phyloP scores from a whole-genome alignment of 2,888 invertebrate species.

The Caenorhabditis macrosperma region DNA sequence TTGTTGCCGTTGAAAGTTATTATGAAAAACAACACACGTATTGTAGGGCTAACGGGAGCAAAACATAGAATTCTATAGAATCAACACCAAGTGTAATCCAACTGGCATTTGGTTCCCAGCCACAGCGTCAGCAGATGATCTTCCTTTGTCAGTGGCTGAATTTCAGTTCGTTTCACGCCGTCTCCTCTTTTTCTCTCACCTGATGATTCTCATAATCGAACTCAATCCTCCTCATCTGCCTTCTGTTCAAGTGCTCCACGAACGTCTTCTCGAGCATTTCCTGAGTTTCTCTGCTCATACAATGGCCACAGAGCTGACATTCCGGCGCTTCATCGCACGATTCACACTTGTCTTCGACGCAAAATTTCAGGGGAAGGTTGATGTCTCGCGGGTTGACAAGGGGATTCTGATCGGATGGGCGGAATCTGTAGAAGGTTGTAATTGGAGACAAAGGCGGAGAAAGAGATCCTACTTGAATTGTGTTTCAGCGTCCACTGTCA shows the following conservation, averaged over 20 bases:
- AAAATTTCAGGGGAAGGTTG: constrained; percentile 48
- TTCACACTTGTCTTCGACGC: constrained; percentile 45
- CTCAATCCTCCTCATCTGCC: constrained; percentile 86
- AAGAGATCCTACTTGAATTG: constrained; percentile 10
- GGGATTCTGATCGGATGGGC: constrained; percentile 46
- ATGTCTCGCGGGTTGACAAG: constrained; percentile 54
- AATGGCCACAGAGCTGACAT: constrained; percentile 89
- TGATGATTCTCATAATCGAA: constrained; percentile 57
- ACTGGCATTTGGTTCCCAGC: constrained; percentile 91
- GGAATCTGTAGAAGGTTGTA: too few species aligned
- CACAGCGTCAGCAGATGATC: constrained; percentile 89
- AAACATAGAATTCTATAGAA: not conserved
- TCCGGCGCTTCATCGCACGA: constrained; percentile 72
- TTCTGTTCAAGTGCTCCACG: constrained; percentile 88
- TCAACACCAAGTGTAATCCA: constrained; percentile 88
- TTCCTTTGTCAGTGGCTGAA: constrained; percentile 79
- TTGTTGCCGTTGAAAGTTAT: too few species aligned
- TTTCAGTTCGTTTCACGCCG: not conserved
- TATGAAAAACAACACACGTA: constrained; percentile 11
- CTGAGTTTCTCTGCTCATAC: constrained; percentile 85
- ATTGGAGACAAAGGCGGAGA: not conserved
- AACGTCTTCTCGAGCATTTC: constrained; percentile 85
- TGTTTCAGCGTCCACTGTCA: constrained; percentile 42
- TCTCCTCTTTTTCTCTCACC: constrained; percentile 82
- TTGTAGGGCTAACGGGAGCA: too few species aligned